These are phyloP conservation scores for Austrofundulus limnaeus DNA, from an alignment of 2,113 vertebrate species.

Conservation along the genomic window DNA sequence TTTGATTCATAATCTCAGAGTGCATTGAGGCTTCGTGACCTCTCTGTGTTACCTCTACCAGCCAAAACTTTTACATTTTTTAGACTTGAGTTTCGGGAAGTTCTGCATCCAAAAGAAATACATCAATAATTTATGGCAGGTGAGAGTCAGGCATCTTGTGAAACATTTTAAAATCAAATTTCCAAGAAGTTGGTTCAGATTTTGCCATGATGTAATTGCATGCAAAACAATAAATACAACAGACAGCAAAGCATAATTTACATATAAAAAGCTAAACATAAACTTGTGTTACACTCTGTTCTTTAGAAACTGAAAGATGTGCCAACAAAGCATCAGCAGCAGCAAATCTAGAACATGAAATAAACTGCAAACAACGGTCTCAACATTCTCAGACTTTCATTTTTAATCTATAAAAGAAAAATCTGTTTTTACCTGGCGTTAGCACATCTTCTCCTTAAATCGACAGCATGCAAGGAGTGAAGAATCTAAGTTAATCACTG, in stretches of 20 bases:
- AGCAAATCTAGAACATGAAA: conserved; percentile 5
- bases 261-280: not conserved
- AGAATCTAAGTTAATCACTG: conserved; percentile 3
- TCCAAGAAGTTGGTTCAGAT: too few relatives aligned
- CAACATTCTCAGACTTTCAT: not conserved
- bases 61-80: too few relatives aligned
- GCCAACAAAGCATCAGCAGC: not conserved
- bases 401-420: not conserved
- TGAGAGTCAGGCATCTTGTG: too few relatives aligned
- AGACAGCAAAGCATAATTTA: too few relatives aligned
- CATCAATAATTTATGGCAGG: too few relatives aligned
- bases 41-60: too few relatives aligned
- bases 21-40: too few relatives aligned
- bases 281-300: not conserved
- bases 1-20: not conserved
- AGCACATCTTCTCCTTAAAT: not conserved
- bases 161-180: not conserved
- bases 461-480: not conserved
- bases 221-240: not conserved
- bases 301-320: not conserved
- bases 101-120: too few relatives aligned
- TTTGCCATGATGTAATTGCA: not conserved
- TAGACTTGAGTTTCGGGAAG: too few relatives aligned
- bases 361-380: not conserved
- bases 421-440: conserved; percentile 40